A percentile compares a stretch with the other conserved stretches of the same genome.
Conservation (phyloP, 1,140 invertebrate species). For the Halotydeus destructor region DNA sequence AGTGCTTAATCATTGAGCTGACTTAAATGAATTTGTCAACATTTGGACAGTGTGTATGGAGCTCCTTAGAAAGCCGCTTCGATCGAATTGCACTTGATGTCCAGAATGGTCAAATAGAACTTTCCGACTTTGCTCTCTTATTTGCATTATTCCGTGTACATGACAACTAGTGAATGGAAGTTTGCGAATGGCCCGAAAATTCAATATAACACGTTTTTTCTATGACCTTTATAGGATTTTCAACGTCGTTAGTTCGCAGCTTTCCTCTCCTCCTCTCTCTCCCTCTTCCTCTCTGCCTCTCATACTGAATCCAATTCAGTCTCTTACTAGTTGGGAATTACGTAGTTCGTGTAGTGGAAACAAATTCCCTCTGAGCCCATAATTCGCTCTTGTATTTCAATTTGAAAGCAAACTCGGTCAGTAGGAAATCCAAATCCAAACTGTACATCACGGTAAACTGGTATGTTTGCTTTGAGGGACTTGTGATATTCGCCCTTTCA, state of each 20-base stretch:
- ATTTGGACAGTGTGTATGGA: too few species aligned
- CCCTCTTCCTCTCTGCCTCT: not conserved
- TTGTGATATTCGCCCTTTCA: not conserved
- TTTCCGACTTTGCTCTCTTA: not conserved
- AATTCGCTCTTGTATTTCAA: not conserved
- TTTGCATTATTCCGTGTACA: too few species aligned
- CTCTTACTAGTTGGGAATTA: too few species aligned
- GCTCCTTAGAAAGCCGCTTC: not conserved
- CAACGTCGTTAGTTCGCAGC: not conserved
- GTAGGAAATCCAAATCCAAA: not conserved
- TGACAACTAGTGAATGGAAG: not conserved
- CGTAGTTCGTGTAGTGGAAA: too few species aligned
- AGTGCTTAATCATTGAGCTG: too few species aligned
- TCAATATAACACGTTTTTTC: not conserved
- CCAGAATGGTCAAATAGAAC: not conserved
- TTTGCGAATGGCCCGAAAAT: not conserved
- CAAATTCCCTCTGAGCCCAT: not conserved
- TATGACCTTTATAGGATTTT: not conserved
- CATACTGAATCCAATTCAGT: not conserved
- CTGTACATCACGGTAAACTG: not conserved
- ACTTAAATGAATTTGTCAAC: too few species aligned
- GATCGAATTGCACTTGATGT: not conserved
- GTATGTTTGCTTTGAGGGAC: not conserved
- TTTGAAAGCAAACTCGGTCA: not conserved
- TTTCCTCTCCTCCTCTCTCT: not conserved